Base-by-base conservation (phyloP, 2,888 invertebrate species). In the Cephalotes varians region DNA sequence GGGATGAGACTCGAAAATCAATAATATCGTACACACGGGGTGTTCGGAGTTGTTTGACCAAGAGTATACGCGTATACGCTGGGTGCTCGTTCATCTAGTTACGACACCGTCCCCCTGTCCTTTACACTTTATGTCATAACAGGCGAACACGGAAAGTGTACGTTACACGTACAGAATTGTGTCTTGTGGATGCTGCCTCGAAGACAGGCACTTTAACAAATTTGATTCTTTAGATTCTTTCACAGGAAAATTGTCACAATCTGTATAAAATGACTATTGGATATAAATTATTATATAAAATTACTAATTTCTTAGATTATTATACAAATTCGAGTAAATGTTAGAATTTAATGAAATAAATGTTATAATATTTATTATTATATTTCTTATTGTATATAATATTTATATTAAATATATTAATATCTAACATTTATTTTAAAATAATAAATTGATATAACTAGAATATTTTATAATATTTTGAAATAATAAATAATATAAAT, bases 61-160 rank as follows among this genome's bases (percentile, higher is more conserved):
- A 69, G 34, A 31, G 10, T 21, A n/a, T 3, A n/a, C 28, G 7
- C 5, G 5, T 31, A 28, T 15, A 56, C 18, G 12, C 37, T 10
- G 67, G 31, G 12, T 12, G 21, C 15, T 1, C 34, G 21, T 12
- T 31, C 18, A 10, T 56, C 31, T 21, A 18, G 25, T 31, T 77
- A 69, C 25, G 44, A 2, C 44, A 69, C 56, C 21, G 34, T 56
- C 5, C 44, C 5, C 44, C 21, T 34, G 34, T 44, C 56, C 21
- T 69, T 79, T 77, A 44, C 44, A 31, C 56, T 56, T 40, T 34
- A 65, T 67, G 37, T 21, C 40, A 54, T 21, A 77, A 56, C 31
- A 54, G n/a, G n/a, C 56, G 34, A 65, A 18, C 34, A 21, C 49
- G 2, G 25, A 64, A 37, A 77, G 54, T 69, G 67, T 67, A 69